Base-by-base conservation (phyloP, 1,140 invertebrate species). In the Drosophila sulfurigaster region DNA sequence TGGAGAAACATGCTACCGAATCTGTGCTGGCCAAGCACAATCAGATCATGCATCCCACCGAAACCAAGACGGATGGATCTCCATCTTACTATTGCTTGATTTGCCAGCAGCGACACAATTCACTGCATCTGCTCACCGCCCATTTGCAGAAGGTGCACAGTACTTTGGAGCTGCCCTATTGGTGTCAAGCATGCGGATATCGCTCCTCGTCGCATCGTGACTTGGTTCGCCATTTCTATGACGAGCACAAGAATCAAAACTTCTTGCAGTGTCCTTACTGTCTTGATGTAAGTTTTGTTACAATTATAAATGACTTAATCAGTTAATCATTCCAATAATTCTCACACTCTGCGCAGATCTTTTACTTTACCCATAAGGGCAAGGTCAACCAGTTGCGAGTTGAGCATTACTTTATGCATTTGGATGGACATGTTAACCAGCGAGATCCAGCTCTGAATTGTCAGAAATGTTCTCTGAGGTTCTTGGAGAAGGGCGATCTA, bases 121-220 rank as follows among this genome's bases (percentile, higher is more conserved):
- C 95, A 15, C 91, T 95, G 45, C 93, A 94, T 74, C 93, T 95
- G 6, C 93, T 97, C 6, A 95, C 96, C 1, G 94, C 95, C 74
- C 97, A 97, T 91, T 94, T 97, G 94, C 95, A 96, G 67, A 95
- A 95, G 66, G 95, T 94, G 70, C 97, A 98, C 93, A 94, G 94
- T 67, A 95, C 95, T 20, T 94, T 95, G 3, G 97, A 98, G 91
- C 94, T 97, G 92, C 97, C 97, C 1, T 98, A 97, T 91, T 93
- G 93, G 41, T 97, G 97, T 89, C 95, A 95, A 25, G 94, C 94
- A 28, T 97, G 97, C 81, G 93, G 93, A 52, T 97, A 96, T 92
- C 94, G 96, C 43, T 95, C 95, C 11, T 97, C 96, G 6, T 95
- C 96, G 65, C 96, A 97, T 90, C 95, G 95, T 69, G 94, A 95